These are phyloP conservation scores for Drosophila ambigua DNA, from an alignment of 1,140 invertebrate genomes.

Conservation along the genomic window DNA sequence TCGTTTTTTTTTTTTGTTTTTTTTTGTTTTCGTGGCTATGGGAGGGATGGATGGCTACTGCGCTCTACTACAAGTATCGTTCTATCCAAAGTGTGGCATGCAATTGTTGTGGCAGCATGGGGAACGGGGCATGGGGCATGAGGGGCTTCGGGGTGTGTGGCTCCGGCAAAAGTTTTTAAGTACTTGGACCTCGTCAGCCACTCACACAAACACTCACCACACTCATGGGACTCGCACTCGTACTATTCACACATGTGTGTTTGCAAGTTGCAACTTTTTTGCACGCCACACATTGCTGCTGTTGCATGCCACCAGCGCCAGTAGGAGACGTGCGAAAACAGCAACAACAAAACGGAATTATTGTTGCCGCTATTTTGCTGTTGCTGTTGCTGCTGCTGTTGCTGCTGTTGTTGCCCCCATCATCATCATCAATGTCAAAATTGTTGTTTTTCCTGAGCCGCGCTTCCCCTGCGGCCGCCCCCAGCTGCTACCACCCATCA, in stretches of 20 bases:
- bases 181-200: slow-evolving; percentile 52
- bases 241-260: slow-evolving; percentile 23
- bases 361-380: slow-evolving; percentile 39
- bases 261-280: slow-evolving; percentile 75
- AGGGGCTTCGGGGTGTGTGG: neutral
- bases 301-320: slow-evolving; percentile 59
- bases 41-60: too few species aligned
- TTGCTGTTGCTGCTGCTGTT: slow-evolving; percentile 15
- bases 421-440: slow-evolving; percentile 77
- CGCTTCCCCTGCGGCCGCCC: neutral
- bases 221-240: slow-evolving; percentile 4
- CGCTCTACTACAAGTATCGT: too few species aligned
- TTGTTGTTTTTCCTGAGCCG: slow-evolving; percentile 71
- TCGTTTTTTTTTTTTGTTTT: neutral
- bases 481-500: neutral
- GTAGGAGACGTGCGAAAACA: slow-evolving; percentile 55
- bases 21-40: neutral
- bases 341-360: slow-evolving; percentile 51
- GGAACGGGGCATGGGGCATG: neutral
- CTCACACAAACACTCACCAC: slow-evolving; percentile 37
- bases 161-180: slow-evolving; percentile 67
- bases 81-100: slow-evolving; percentile 55
- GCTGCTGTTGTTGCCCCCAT: slow-evolving; percentile 20
- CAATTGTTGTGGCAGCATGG: slow-evolving; percentile 53
- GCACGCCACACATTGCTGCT: slow-evolving; percentile 65